Conservation (phyloP, 2,797 vertebrate genomes). For the Hipposideros larvatus region DNA sequence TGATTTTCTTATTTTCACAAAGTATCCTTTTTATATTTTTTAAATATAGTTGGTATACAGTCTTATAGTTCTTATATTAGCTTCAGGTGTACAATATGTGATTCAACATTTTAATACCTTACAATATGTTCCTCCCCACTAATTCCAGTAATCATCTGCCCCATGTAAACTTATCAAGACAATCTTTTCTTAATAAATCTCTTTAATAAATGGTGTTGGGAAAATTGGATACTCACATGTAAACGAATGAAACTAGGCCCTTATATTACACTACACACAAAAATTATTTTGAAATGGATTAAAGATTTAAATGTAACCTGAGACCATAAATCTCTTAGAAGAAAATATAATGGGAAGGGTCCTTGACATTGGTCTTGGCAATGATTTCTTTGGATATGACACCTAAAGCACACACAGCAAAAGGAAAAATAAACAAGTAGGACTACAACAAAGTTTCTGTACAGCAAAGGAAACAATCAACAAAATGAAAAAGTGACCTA, state of each 20-base stretch:
- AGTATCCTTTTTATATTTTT: no score
- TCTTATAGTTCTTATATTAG: no score
- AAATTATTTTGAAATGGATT: not conserved
- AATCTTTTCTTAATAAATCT: not conserved
- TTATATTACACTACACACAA: not conserved
- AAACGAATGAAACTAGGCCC: not conserved
- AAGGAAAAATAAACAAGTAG: not conserved
- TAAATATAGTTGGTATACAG: no score
- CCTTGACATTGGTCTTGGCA: not conserved
- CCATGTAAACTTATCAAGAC: not conserved
- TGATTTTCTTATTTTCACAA: no score
- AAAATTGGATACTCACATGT: no score
- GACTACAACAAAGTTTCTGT: not conserved
- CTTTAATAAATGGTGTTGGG: not conserved
- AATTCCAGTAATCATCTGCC: no score
- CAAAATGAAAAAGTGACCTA: not conserved
- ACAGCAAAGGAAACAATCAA: not conserved
- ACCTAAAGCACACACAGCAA: not conserved
- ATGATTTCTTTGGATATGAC: not conserved
- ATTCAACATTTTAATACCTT: no score
- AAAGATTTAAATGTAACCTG: not conserved
- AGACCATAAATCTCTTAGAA: not conserved
- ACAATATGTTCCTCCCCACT: no score
- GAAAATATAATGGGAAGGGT: not conserved
- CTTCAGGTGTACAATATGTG: no score